These are phyloP conservation scores for Cantharis lateralis DNA, from an alignment of 2,888 invertebrate genomes.

Conservation along the genomic window DNA sequence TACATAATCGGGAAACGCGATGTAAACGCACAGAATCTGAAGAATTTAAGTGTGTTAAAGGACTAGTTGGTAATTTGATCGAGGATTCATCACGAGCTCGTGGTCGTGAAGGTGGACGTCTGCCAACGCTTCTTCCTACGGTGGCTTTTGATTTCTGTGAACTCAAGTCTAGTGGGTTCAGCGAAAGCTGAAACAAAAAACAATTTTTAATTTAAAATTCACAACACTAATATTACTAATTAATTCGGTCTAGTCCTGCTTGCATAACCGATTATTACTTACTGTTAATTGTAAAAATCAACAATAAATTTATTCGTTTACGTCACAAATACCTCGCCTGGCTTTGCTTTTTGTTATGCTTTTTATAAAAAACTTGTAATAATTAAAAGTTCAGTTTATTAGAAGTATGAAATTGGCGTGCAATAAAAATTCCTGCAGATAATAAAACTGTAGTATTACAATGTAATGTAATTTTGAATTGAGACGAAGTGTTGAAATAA, in stretches of 20 bases:
- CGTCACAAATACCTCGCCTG: not conserved
- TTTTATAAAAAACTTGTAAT: not conserved
- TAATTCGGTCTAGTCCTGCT: not conserved
- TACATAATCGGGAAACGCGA: constrained; percentile 56
- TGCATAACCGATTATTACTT: not conserved
- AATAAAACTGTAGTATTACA: not conserved
- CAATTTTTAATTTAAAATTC: not conserved
- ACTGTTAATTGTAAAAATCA: not conserved
- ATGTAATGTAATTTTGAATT: not conserved
- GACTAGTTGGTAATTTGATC: constrained; percentile 13
- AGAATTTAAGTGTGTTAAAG: constrained; percentile 8
- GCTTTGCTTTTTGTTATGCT: not conserved
- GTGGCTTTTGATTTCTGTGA: constrained; percentile 59
- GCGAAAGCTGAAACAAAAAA: constrained; percentile 50
- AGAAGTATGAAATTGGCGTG: not conserved
- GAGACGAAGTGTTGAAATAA: not conserved
- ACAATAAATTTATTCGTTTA: not conserved
- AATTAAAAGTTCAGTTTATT: not conserved
- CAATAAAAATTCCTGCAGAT: not conserved
- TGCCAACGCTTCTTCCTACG: constrained; percentile 58
- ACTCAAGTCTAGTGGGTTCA: constrained; percentile 58
- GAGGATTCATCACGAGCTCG: constrained; percentile 43
- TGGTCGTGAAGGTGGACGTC: constrained; percentile 59
- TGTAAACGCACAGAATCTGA: constrained; percentile 48
- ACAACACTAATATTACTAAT: not conserved